phyloP scores from a whole-genome alignment of 1,140 invertebrate species.

The Drosophila asahinai region DNA sequence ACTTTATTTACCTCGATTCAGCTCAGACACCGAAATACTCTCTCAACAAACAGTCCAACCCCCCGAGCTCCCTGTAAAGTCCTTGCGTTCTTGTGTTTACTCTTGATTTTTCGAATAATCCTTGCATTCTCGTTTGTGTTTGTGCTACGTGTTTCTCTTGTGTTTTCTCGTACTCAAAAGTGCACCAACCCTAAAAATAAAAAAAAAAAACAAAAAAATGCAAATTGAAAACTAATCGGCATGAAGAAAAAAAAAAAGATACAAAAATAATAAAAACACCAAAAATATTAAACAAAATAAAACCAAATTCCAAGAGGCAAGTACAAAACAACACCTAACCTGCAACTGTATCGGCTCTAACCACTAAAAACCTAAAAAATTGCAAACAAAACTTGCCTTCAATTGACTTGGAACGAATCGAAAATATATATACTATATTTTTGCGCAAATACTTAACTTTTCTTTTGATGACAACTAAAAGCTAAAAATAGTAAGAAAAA shows the following conservation, averaged over 20 bases:
- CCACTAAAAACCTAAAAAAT: conserved; percentile 25
- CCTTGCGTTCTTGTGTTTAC: conserved; percentile 15
- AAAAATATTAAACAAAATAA: conserved; percentile 28
- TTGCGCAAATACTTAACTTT: conserved; percentile 73
- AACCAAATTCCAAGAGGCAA: conserved; percentile 50
- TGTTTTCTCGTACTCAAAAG: conserved; percentile 52
- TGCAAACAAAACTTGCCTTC: conserved; percentile 42
- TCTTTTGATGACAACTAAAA: conserved; percentile 67
- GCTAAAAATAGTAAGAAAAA: conserved; percentile 47
- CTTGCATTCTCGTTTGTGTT: conserved; percentile 62
- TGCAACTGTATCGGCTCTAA: conserved; percentile 67
- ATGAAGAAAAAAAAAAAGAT: conserved; percentile 42
- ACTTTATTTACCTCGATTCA: conserved; percentile 26
- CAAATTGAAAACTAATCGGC: conserved; percentile 69
- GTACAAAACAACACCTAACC: conserved; percentile 44
- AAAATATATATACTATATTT: conserved; percentile 57
- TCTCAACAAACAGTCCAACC: conserved; percentile 50
- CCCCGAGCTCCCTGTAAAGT: conserved; percentile 42
- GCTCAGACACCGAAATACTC: conserved; percentile 46
- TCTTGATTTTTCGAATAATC: conserved; percentile 37
- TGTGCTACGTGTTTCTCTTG: conserved; percentile 57
- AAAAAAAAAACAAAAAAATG: background rate
- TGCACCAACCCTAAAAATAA: conserved; percentile 47
- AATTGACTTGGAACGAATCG: conserved; percentile 46
- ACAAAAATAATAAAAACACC: conserved; percentile 12